Evolutionary conservation across 2,113 vertebrate species (phyloP), one percentile per base, ranked within the genome.

Genomic region (Glaucomys volans): DNA sequence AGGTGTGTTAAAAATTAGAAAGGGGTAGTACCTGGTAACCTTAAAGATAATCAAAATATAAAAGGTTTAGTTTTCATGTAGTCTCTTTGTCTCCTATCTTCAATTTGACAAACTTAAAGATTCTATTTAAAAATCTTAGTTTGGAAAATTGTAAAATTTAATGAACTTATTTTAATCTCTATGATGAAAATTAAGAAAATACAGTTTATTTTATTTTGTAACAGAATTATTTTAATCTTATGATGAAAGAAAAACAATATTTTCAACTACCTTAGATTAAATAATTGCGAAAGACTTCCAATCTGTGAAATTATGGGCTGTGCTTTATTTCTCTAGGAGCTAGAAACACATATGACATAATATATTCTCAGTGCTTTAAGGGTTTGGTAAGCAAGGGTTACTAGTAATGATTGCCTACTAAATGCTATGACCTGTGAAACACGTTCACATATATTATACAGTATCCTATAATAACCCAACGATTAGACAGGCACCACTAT

Each of bases 401-500:
- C 12, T 83, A 64, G 32, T 87, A 84, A 84, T n/a, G 4, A 87
- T 93, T 90, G 89, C 62, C 4, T 94, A 52, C 6, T 67, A 86
- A 66, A 10, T 94, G 24, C 71, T 83, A 86, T 28, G 37, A n/a
- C 75, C 6, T 85, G 10, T 86, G 47, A 13, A 96, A 71, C 26
- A 82, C 95, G 30, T 69, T 95, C 72, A 42, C 17, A 35, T 91
- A 50, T 30, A 75, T 83, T 54, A 89, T 87, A 28, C 77, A 47
- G 40, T 94, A 87, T 77, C 8, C 12, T 35, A 90, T 92, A 72
- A 69, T 50, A 89, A 66, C 35, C 8, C n/a, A 95, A 86, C 83
- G 44, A 67, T 59, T 74, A 85, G 37, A 62, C n/a, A 77, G 14
- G 6, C 47, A 57, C 16, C 30, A 82, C 76, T 95, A 86, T 52